Evolutionary conservation across 2,113 vertebrate genomes (phyloP).

Genomic region (Forbesichthys papilliferus): DNA sequence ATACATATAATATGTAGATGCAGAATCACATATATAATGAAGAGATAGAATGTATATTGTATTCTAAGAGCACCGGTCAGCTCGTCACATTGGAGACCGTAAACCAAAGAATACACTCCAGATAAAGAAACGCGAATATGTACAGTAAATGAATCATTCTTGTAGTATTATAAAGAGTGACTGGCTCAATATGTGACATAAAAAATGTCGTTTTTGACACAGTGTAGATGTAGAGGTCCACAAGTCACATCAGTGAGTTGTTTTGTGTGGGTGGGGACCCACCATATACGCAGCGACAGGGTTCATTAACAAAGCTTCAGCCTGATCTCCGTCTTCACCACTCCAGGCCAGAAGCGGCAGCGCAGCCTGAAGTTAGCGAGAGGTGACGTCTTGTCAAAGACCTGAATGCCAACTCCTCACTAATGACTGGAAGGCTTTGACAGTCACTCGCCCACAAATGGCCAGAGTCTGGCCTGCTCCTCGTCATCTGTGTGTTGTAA

Average conservation of each 20-base stretch:
- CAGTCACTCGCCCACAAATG: slow-evolving; percentile 66
- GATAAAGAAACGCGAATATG: too few species aligned
- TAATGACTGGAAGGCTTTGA: slow-evolving; percentile 61
- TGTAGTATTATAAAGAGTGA: too few species aligned
- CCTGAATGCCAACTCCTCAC: slow-evolving; percentile 36
- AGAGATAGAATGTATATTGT: background rate
- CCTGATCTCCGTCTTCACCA: slow-evolving; percentile 37
- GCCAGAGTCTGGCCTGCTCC: slow-evolving; percentile 72
- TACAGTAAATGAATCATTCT: too few species aligned
- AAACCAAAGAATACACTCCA: background rate
- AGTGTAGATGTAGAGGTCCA: slow-evolving; percentile 7
- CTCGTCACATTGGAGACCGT: background rate
- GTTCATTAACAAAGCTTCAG: slow-evolving; percentile 31
- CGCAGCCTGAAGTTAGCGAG: slow-evolving; percentile 51
- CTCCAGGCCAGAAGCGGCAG: slow-evolving; percentile 46
- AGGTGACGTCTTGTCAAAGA: slow-evolving; percentile 65
- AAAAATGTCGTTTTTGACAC: background rate
- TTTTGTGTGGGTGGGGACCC: slow-evolving; percentile 13
- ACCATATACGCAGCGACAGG: slow-evolving; percentile 28
- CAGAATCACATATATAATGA: background rate
- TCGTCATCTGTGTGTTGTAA: slow-evolving; percentile 69
- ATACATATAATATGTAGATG: too few species aligned
- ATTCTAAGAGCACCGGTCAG: background rate
- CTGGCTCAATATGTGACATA: background rate
- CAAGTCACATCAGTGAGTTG: slow-evolving; percentile 18